Conservation (phyloP, 2,888 invertebrate species). For the Eupithecia dodoneata region DNA sequence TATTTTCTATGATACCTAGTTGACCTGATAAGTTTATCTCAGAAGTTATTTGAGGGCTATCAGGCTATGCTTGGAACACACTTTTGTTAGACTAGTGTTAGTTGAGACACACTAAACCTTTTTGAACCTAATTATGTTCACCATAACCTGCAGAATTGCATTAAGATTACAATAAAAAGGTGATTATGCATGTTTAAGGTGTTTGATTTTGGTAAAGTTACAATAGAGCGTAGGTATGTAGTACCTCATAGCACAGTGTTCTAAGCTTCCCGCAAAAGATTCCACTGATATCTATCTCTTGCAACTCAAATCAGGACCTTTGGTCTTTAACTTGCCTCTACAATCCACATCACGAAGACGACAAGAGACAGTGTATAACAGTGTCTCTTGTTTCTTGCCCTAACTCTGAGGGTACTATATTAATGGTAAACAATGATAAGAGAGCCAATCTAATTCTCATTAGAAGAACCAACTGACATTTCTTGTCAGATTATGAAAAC, state of each 20-base stretch:
- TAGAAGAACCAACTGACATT: slow-evolving; percentile 16
- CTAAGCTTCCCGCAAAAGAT: not conserved
- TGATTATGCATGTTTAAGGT: not conserved
- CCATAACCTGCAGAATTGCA: not conserved
- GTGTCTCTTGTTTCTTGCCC: not conserved
- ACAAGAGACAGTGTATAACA: not conserved
- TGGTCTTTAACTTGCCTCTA: not conserved
- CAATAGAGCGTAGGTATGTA: not conserved
- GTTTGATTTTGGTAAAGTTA: not conserved
- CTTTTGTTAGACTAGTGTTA: not conserved
- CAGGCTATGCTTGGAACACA: not conserved
- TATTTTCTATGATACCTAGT: too few species aligned
- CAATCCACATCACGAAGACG: not conserved
- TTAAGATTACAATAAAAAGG: not conserved
- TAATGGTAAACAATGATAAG: not conserved
- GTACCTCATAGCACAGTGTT: not conserved
- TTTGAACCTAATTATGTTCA: not conserved
- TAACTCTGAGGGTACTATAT: not conserved
- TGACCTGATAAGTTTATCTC: not conserved
- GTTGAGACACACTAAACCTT: not conserved
- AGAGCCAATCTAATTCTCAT: not conserved
- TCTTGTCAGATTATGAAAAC: slow-evolving; percentile 18
- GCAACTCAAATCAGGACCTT: not conserved
- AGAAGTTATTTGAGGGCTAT: not conserved
- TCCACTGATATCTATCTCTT: not conserved